phyloP scores from a whole-genome alignment of 2,113 vertebrate genomes.

The Triplophysa siluroides region DNA sequence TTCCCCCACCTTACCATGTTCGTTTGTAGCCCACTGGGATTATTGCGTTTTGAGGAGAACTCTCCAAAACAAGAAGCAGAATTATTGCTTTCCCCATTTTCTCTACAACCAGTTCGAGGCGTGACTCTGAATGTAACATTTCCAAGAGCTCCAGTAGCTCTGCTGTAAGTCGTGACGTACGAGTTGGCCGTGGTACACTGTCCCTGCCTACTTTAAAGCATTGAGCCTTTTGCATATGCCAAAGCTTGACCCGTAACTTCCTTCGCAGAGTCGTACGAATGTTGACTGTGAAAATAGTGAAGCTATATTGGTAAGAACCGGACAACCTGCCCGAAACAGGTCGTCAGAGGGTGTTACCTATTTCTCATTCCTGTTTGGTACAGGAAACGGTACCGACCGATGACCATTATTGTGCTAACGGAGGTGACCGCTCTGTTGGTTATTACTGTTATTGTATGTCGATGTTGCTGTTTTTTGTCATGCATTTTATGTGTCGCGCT shows the following conservation, averaged over 20 bases:
- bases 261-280: background rate
- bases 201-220: background rate
- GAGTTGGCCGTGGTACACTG: background rate
- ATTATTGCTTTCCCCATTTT: conserved; percentile 24
- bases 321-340: conserved; percentile 11
- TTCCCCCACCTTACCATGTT: conserved; percentile 17
- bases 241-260: conserved; percentile 47
- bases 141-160: conserved; percentile 30
- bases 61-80: background rate
- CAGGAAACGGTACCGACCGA: background rate
- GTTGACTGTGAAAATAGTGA: conserved; percentile 3
- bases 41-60: background rate
- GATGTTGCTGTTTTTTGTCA: conserved; percentile 1
- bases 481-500: conserved; percentile 23
- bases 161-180: conserved; percentile 3
- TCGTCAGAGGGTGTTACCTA: background rate
- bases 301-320: background rate
- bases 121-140: conserved; percentile 48
- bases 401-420: conserved; percentile 20
- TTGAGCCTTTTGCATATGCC: conserved; percentile 38
- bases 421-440: background rate
- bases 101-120: conserved; percentile 1
- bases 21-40: conserved; percentile 28
- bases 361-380: conserved; percentile 17
- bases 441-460: conserved; percentile 24